These are phyloP conservation scores for Etheostoma perlongum DNA, from an alignment of 2,797 vertebrate genomes.

Conservation along the genomic window DNA sequence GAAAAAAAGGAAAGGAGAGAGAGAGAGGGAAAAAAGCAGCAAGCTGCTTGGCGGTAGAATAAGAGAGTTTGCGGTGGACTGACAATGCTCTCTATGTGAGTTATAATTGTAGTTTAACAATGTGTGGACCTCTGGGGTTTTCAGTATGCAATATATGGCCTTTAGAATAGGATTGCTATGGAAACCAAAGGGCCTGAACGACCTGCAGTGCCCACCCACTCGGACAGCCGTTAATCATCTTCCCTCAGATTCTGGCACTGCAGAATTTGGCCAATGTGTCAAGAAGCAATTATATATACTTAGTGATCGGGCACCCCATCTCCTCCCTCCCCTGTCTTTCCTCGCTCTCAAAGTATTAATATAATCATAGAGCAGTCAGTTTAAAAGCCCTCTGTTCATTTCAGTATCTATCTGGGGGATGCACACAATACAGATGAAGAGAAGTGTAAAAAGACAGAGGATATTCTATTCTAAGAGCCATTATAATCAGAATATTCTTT, in stretches of 20 bases:
- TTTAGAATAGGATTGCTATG: slow-evolving; percentile 86
- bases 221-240: slow-evolving; percentile 90
- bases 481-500: slow-evolving; percentile 82
- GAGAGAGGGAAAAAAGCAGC: slow-evolving; percentile 7
- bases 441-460: slow-evolving; percentile 73
- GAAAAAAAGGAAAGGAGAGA: slow-evolving; percentile 44
- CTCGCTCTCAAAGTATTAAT: slow-evolving; percentile 81
- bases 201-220: slow-evolving; percentile 85
- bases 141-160: slow-evolving; percentile 81
- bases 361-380: slow-evolving; percentile 86
- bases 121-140: slow-evolving; percentile 81
- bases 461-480: slow-evolving; percentile 77
- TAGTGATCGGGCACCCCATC: slow-evolving; percentile 81
- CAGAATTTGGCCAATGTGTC: slow-evolving; percentile 90
- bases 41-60: slow-evolving; percentile 56
- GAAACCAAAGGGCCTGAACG: slow-evolving; percentile 83
- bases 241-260: slow-evolving; percentile 88
- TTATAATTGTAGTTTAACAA: slow-evolving; percentile 89
- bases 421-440: slow-evolving; percentile 82
- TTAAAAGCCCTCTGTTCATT: slow-evolving; percentile 86
- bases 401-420: slow-evolving; percentile 80
- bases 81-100: slow-evolving; percentile 79
- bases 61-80: slow-evolving; percentile 59
- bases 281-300: slow-evolving; percentile 91
- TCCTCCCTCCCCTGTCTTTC: slow-evolving; percentile 69